Conservation (phyloP, 2,113 vertebrate species). For the Acanthisitta chloris region DNA sequence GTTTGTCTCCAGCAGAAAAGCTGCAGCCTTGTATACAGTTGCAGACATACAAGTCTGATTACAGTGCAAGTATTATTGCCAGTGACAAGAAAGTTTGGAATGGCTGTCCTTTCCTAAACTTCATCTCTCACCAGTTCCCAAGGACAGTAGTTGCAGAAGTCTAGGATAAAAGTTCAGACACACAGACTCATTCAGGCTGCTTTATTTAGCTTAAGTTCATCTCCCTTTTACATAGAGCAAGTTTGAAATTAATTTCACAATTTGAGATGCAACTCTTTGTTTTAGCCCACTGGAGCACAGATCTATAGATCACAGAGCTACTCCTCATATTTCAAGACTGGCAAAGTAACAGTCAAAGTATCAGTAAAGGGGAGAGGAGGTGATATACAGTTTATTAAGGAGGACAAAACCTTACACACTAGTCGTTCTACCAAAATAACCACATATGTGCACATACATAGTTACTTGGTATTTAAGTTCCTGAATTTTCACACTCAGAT, state of each 20-base stretch:
- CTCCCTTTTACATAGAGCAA: neutral
- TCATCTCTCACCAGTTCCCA: neutral
- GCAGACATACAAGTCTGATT: neutral
- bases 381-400: neutral
- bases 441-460: fast-evolving
- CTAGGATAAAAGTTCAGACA: neutral
- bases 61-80: neutral
- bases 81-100: neutral
- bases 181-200: neutral
- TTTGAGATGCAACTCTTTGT: neutral
- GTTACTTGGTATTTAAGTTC: neutral
- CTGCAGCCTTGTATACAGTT: neutral
- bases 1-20: neutral
- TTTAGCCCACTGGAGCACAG: neutral
- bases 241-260: neutral
- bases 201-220: neutral
- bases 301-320: neutral
- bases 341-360: neutral
- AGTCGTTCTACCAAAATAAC: neutral
- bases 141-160: neutral
- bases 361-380: neutral
- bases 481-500: neutral
- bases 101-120: fast-evolving
- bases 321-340: neutral
- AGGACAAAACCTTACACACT: neutral